Evolutionary conservation across 1,140 invertebrate genomes (phyloP).

Genomic region (Episyrphus balteatus): DNA sequence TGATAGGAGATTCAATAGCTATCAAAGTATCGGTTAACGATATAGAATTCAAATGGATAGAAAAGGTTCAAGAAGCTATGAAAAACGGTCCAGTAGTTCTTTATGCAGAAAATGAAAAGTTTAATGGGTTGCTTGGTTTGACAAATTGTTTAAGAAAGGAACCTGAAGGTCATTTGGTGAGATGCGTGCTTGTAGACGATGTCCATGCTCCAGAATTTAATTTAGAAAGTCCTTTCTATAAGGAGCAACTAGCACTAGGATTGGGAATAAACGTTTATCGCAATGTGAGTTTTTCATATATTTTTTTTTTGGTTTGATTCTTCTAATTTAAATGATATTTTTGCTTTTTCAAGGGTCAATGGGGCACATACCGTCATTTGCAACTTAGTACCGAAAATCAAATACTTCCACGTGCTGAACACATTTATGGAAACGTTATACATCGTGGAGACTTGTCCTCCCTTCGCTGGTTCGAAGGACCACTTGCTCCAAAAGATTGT

Average conservation of each 20-base stretch:
- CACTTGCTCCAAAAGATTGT: conserved; percentile 30
- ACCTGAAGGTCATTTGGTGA: conserved; percentile 49
- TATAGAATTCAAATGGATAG: conserved; percentile 41
- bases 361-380: conserved; percentile 70
- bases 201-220: conserved; percentile 52
- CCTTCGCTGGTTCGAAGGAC: conserved; percentile 69
- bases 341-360: conserved; percentile 45
- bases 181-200: conserved; percentile 54
- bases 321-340: background rate
- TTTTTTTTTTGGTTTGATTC: background rate
- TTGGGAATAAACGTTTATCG: conserved; percentile 71
- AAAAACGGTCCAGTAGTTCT: conserved; percentile 40
- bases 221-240: conserved; percentile 49
- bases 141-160: conserved; percentile 63
- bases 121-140: conserved; percentile 75
- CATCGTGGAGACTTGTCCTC: conserved; percentile 76
- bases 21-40: conserved; percentile 27
- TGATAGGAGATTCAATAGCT: conserved; percentile 18
- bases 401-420: conserved; percentile 28
- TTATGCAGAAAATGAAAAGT: conserved; percentile 47
- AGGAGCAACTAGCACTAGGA: conserved; percentile 55
- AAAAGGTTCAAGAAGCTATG: conserved; percentile 42
- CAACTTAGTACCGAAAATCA: conserved; percentile 39
- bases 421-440: conserved; percentile 67
- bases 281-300: conserved; percentile 39